Percentiles rank a stretch among this genome's conserved stretches.
Evolutionary conservation across 1,140 invertebrate genomes (phyloP).

Genomic region (Drosophila varians): DNA sequence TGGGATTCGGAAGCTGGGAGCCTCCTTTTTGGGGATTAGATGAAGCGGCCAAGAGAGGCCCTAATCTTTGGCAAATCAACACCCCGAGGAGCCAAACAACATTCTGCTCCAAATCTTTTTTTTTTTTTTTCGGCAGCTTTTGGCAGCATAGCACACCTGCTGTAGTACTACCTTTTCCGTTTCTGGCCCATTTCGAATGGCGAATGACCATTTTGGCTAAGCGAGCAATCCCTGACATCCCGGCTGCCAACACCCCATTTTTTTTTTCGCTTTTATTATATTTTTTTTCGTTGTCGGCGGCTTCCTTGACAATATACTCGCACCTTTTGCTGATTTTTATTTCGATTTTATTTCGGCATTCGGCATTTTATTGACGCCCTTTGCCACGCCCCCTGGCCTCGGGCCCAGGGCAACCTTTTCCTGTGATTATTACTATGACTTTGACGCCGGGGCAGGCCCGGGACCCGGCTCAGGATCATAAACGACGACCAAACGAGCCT

Average conservation of each 20-base stretch:
- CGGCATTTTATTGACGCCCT: constrained; percentile 72
- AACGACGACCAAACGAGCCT: constrained; percentile 66
- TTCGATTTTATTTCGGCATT: constrained; percentile 64
- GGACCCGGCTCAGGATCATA: constrained; percentile 57
- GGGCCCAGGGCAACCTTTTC: constrained; percentile 53
- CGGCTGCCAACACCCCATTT: constrained; percentile 1
- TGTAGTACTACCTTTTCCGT: constrained; percentile 34
- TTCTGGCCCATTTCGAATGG: constrained; percentile 41
- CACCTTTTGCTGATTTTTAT: constrained; percentile 80
- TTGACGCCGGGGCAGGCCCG: constrained; percentile 43
- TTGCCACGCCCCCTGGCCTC: constrained; percentile 47
- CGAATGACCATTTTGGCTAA: constrained; percentile 40
- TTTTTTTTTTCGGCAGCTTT: no score
- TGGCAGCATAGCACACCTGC: no score
- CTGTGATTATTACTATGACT: constrained; percentile 72
- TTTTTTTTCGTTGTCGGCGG: constrained; percentile 6
- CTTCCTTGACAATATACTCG: constrained; percentile 64
- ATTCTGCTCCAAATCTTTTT: constrained; percentile 40
- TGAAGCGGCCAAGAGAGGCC: constrained; percentile 32
- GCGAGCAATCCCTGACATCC: constrained; percentile 15
- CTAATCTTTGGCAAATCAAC: constrained; percentile 57
- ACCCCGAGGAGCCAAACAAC: constrained; percentile 37
- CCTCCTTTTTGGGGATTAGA: constrained; percentile 51
- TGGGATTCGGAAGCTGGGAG: constrained; percentile 7
- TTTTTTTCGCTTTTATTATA: neutral